Evolutionary conservation across 2,888 invertebrate species (phyloP), one percentile per base, ranked within the genome.

Genomic region (Lamellibrachia columna): DNA sequence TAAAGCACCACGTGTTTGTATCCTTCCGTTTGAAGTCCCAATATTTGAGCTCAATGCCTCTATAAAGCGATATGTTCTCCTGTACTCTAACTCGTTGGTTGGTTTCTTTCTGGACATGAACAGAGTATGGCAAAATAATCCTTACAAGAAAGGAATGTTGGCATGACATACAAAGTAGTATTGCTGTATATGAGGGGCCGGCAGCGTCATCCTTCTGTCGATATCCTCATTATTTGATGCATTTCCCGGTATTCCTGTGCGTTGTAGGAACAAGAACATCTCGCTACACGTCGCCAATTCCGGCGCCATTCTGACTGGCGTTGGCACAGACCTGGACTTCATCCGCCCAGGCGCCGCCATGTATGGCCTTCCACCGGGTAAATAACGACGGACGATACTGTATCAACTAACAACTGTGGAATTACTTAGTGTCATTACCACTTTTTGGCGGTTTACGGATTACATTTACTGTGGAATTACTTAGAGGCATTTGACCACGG

Each of bases 331-430:
- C 52, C 93, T 95, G 53, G 95, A 95, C 92, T 94, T 94, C 92
- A 94, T 95, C 15, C 92, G 95, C n/a, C 95, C 95, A 28, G 95
- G 95, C 3, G 94, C 95, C 90, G 93, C 94, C 11, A 93, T 95
- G 92, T 95, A 94, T 93, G 95, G 95, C 40, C 94, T 95, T 52
- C 93, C 95, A 40, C 94, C 95, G 92, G 95, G 95, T 93, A 53
- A 90, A 92, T 90, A 22, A 52, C 75, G 8, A 2, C n/a, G 40
- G 0, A 40, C 40, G 40, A 40, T 40, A 40, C 0, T 40, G 40
- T 40, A 40, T 40, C 40, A 40, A 40, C 40, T 40, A 40, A 40
- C 40, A 40, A 1, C 11, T 75, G n/a, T 75, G 15, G 11, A n/a
- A 11, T 91, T 91, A 15, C 52, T 40, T 40, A 40, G 40, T 40